Percentiles rank a stretch among this genome's conserved stretches.
These are phyloP conservation scores for Poeciliopsis infans DNA, from an alignment of 2,797 vertebrate genomes.

Conservation along the genomic window DNA sequence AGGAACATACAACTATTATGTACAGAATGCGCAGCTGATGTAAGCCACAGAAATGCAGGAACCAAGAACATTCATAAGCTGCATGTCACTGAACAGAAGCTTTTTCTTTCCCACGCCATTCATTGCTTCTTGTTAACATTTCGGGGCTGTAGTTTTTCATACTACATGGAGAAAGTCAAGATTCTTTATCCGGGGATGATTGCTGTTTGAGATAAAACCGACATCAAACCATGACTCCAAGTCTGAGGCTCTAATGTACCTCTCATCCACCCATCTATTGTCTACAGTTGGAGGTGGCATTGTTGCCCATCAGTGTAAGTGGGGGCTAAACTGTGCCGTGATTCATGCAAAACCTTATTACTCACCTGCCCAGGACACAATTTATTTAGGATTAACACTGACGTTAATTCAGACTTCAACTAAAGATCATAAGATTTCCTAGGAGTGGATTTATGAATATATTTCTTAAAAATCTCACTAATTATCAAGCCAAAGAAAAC, in stretches of 20 bases:
- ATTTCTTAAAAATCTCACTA: not conserved
- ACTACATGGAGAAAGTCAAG: not conserved
- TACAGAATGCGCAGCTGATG: slow-evolving; percentile 23
- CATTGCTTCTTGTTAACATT: not conserved
- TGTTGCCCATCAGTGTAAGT: not conserved
- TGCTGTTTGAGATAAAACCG: not conserved
- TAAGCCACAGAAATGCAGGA: slow-evolving; percentile 20
- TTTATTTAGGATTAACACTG: not conserved
- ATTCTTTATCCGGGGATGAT: not conserved
- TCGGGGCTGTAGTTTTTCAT: slow-evolving; percentile 1
- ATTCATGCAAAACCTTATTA: no score
- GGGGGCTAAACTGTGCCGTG: not conserved
- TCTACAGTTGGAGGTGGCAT: not conserved
- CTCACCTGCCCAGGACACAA: not conserved
- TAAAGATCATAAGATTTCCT: not conserved
- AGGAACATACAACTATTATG: slow-evolving; percentile 38
- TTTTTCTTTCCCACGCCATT: not conserved
- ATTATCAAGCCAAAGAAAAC: not conserved
- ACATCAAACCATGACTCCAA: not conserved
- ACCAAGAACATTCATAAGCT: not conserved
- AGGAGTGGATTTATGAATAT: not conserved
- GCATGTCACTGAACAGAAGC: slow-evolving; percentile 9
- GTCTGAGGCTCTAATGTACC: not conserved
- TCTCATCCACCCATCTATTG: not conserved
- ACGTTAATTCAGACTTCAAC: not conserved